A percentile compares a stretch with the other conserved stretches of the same genome.
Evolutionary conservation across 2,113 vertebrate species (phyloP).

Genomic region (Suncus etruscus): DNA sequence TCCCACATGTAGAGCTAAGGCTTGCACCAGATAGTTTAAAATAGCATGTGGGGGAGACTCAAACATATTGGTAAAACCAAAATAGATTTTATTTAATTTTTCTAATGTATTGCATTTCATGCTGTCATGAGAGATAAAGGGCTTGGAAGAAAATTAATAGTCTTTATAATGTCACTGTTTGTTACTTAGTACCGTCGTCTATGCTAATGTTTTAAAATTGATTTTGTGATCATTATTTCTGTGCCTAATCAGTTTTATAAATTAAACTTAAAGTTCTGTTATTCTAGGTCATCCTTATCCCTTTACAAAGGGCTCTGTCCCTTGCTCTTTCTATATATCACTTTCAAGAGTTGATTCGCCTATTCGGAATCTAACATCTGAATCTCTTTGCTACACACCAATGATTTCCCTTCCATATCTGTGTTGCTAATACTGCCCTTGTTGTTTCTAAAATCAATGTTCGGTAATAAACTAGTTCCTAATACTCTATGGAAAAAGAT

Average conservation of each 20-base stretch:
- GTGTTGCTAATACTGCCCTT: constrained; percentile 17
- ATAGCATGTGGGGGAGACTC: constrained; percentile 24
- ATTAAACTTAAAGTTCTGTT: constrained; percentile 67
- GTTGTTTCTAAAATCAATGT: constrained; percentile 35
- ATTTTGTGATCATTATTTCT: constrained; percentile 76
- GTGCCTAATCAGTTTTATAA: constrained; percentile 75
- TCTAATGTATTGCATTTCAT: constrained; percentile 43
- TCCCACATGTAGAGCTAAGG: background rate
- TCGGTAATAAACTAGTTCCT: background rate
- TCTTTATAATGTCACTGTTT: constrained; percentile 45
- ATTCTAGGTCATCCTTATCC: constrained; percentile 61
- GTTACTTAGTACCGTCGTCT: constrained; percentile 45
- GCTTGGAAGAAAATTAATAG: background rate
- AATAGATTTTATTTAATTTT: constrained; percentile 52
- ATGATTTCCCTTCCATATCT: constrained; percentile 11
- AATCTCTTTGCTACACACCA: background rate
- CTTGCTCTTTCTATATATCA: background rate
- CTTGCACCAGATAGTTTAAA: constrained; percentile 41
- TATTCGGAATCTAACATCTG: background rate
- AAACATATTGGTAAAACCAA: constrained; percentile 60
- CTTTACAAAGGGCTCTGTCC: constrained; percentile 40
- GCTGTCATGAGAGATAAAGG: background rate
- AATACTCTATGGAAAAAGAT: background rate
- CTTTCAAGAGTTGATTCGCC: background rate
- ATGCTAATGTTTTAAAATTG: constrained; percentile 41